Evolutionary conservation across 64 coral and sea anemone genomes (phyloP), one percentile per base, ranked within the genome.

Genomic region (Dendronephthya gigantea): DNA sequence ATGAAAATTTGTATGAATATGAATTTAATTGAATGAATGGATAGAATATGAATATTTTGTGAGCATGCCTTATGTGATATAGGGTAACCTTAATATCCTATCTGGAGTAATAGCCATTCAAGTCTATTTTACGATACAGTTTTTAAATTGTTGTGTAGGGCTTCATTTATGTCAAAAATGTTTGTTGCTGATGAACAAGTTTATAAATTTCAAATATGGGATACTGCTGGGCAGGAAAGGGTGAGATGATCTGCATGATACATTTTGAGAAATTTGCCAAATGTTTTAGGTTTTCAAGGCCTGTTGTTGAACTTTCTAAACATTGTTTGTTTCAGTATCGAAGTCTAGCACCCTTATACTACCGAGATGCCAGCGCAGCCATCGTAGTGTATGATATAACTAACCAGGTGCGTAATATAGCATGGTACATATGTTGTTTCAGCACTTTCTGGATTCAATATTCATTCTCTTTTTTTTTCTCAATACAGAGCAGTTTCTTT

Each of bases 301-400:
- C n/a, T n/a, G n/a, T 22, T 40, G 27, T 69, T n/a, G 27, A 50
- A 28, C 15, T 12, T 70, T 25, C 15, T 88, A 48, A 33, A 15
- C 38, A 50, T 32, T 29, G 33, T 68, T 55, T n/a, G 11, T 85
- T 84, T 55, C 35, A 98, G 95, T 98, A 93, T 45, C 90, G 91
- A 56, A 98, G 95, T 62, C 82, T 98, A 23, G 95, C 95, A 81
- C 95, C 95, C 40, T 88, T 98, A 12, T 98, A 98, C 47, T 98
- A 98, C 49, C 83, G 95, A 75, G 95, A 98, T 98, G 95, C 95
- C 36, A 90, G 92, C 83, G 95, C 95, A 52, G 95, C 95, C 34
- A 98, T 98, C 90, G 86, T 98, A 69, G 95, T 98, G 30, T 98
- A 98, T 85, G 95, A 98, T 75, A 98, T 98, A 84, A 98, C 95